Conservation (phyloP, 53 echinoderm and acorn worm genomes). For the Glandiceps talaboti region DNA sequence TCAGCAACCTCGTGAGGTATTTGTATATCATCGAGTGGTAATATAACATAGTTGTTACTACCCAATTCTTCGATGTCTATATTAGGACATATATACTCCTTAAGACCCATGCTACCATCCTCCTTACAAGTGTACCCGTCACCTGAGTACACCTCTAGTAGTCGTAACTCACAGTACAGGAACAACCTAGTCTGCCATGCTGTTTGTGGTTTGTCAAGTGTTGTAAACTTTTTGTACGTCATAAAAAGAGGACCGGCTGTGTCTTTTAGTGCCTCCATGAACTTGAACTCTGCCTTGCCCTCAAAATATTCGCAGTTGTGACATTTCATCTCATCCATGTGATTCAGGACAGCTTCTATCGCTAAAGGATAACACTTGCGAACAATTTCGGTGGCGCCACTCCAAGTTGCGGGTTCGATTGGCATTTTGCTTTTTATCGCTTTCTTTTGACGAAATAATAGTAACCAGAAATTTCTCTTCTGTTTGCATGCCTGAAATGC, state of each 20-base stretch:
- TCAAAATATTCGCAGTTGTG: constrained; percentile 60
- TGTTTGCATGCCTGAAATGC: too few species aligned
- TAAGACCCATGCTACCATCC: constrained; percentile 53
- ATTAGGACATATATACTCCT: constrained; percentile 64
- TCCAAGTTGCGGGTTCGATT: constrained; percentile 78
- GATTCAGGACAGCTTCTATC: constrained; percentile 27
- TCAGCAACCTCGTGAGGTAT: constrained; percentile 44
- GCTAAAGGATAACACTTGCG: constrained; percentile 52
- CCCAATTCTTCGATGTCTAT: constrained; percentile 39
- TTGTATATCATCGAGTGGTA: constrained; percentile 29
- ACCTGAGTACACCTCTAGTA: constrained; percentile 73
- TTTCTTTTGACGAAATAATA: too few species aligned
- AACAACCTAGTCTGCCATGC: constrained; percentile 76
- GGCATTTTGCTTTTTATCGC: too few species aligned
- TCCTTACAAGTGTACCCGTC: constrained; percentile 64
- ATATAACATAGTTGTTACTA: constrained; percentile 18
- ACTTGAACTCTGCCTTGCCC: constrained; percentile 49
- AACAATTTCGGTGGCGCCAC: constrained; percentile 46
- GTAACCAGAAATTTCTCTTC: too few species aligned
- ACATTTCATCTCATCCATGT: constrained; percentile 45
- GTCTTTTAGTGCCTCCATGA: constrained; percentile 55
- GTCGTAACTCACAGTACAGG: constrained; percentile 81
- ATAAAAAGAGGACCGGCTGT: constrained; percentile 37
- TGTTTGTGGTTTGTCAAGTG: constrained; percentile 51
- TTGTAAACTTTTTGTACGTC: constrained; percentile 49